Base-by-base conservation (phyloP, 2,113 vertebrate genomes). In the Noturus placidus region DNA sequence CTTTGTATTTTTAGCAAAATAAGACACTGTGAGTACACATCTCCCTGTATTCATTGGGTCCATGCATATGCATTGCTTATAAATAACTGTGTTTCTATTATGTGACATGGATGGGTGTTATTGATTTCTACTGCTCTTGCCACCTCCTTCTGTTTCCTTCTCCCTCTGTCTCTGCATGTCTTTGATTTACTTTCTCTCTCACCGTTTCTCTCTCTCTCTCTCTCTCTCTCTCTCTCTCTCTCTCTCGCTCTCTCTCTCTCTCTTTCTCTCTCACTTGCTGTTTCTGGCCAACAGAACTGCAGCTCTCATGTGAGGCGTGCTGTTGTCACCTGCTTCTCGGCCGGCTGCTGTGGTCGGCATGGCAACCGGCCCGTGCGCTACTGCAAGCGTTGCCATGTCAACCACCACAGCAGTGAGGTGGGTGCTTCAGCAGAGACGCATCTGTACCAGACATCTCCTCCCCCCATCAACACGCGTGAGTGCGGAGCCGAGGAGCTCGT, bases 261-360 rank as follows among this genome's bases (percentile, higher is more conserved):
- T 80, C 77, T 46, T 87, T 80, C 17, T 79, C 38, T 86, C 84
- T 76, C 35, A 38, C 52, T 67, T 65, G 20, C 3, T 78, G 81
- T 89, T 79, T 86, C 59, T 88, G 80, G 61, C 88, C 87, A 46
- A 50, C 91, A 99, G 98, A 99, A 99, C 95, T 99, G 98, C 89
- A 99, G 98, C 93, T 99, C 98, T 3, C 98, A 99, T 10, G 98
- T 99, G 59, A 95, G 98, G 85, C 97, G 98, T 90, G 98, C 98
- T 0, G 97, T 99, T 4, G 98, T 99, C 92, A 99, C 98, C 1
- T 99, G 98, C 95, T 99, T 99, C 94, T 99, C 98, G 3, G 98
- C 98, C 0, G 97, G 98, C 91, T 99, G 98, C 96, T 99, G 98
- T 2, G 98, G 96, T 93, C 97, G 97, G 86, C 98, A 99, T 74